Percentiles rank a stretch among this genome's conserved stretches.
These are phyloP conservation scores for Mycteria americana DNA, from an alignment of 2,797 vertebrate genomes.

Conservation along the genomic window DNA sequence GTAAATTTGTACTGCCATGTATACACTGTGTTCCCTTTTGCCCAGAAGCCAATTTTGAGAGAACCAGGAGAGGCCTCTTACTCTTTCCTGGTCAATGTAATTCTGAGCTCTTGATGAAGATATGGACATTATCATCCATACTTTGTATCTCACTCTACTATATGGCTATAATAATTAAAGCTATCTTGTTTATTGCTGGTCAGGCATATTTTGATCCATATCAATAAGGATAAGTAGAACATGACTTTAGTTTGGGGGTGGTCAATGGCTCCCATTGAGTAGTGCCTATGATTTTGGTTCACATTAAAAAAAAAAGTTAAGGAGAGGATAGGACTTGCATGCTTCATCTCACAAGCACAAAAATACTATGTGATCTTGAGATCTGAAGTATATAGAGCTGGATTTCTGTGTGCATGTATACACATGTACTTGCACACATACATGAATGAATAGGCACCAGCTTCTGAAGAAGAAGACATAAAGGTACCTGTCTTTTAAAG, in stretches of 20 bases:
- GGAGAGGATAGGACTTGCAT: not conserved
- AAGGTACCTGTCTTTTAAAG: not conserved
- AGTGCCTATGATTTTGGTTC: not conserved
- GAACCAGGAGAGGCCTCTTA: not conserved
- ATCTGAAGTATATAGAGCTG: not conserved
- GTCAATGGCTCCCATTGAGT: not conserved
- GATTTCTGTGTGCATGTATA: not conserved
- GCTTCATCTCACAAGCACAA: not conserved
- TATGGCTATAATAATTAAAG: not conserved
- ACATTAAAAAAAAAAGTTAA: not conserved
- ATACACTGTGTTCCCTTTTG: not conserved
- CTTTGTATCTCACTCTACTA: not conserved
- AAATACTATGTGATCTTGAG: not conserved
- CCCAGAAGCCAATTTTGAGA: not conserved
- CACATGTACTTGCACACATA: rapidly evolving
- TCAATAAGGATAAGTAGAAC: not conserved
- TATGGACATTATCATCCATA: not conserved
- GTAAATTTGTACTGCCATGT: not conserved
- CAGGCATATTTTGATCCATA: not conserved
- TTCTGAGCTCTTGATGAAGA: not conserved
- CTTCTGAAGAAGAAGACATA: not conserved
- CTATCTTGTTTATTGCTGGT: not conserved
- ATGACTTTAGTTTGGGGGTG: not conserved
- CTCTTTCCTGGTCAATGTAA: not conserved
- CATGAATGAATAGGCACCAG: not conserved